Base-by-base conservation (phyloP, 2,888 invertebrate genomes). In the Eulithis prunata region DNA sequence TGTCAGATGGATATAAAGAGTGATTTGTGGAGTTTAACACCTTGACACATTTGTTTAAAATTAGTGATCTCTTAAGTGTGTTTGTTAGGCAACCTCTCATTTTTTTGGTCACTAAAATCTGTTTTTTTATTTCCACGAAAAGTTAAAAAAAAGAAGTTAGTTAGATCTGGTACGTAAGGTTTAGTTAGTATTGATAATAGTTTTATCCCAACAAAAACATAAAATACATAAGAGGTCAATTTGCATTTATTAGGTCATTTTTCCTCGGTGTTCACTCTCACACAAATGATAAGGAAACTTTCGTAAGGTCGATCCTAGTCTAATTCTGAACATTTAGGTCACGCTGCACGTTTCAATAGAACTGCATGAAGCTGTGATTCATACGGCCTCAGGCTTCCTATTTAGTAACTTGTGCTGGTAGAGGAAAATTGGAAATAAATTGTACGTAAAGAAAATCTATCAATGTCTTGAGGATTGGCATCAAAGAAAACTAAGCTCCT, bases 11-110 rank as follows among this genome's bases (percentile, higher is more conserved):
- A 53, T 61, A 47, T 61, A 61, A 64, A 59, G 6, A 69, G 58
- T 62, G 46, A 64, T 69, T 68, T 60, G 62, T 62, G 57, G 59
- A 68, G 69, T 72, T 68, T 66, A 67, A 21, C 47, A 67, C 66
- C 66, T 62, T 66, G 66, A 53, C 62, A 62, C 45, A 57, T 62
- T 51, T 66, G 8, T 13, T 51, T 59, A 36, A 43, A 13, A 12
- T 51, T 12, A 59, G 51, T 43, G 28, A 32, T 41, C 13, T 58
- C 59, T 53, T 11, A 21, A 4, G 28, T 14, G 28, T 38, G 5
- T 11, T 45, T 45, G n/a, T 45, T 45, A n/a, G n/a, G n/a, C 12
- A 46, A n/a, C 46, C n/a, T 10, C 21, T 21, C 21, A 21, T 21
- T 21, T 21, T 21, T 21, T 21, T 21, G 21, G 21, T 21, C 21